Evolutionary conservation across 2,888 invertebrate species (phyloP).

Genomic region (Eristalinus sepulchralis): DNA sequence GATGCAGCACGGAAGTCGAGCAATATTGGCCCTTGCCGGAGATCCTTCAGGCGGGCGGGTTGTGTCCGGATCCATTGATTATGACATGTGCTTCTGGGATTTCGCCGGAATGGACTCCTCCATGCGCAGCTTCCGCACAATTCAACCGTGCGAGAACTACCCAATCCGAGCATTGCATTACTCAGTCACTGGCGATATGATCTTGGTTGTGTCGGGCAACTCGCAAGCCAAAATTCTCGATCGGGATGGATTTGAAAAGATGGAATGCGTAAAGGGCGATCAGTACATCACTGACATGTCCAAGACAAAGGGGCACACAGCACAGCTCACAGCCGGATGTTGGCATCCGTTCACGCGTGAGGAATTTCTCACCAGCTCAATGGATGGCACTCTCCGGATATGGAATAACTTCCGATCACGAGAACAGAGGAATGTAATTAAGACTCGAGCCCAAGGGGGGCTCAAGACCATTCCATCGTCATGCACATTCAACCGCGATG

Average conservation of each 20-base stretch:
- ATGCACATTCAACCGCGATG: slow-evolving; percentile 92
- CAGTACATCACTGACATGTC: slow-evolving; percentile 98
- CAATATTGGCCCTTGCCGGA: slow-evolving; percentile 93
- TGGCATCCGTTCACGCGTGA: slow-evolving; percentile 96
- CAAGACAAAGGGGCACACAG: slow-evolving; percentile 96
- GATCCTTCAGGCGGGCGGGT: slow-evolving; percentile 96
- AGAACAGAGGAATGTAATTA: slow-evolving; percentile 91
- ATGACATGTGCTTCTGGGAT: slow-evolving; percentile 98
- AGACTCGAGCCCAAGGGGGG: slow-evolving; percentile 92
- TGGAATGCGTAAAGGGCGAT: slow-evolving; percentile 97
- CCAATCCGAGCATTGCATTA: slow-evolving; percentile 93
- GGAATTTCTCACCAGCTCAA: slow-evolving; percentile 96
- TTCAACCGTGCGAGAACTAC: slow-evolving; percentile 98
- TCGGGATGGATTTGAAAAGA: slow-evolving; percentile 95
- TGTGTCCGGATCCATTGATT: slow-evolving; percentile 95
- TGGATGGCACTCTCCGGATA: slow-evolving; percentile 95
- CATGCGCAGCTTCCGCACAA: slow-evolving; percentile 93
- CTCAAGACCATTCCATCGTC: slow-evolving; percentile 92
- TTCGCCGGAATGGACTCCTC: slow-evolving; percentile 99
- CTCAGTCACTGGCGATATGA: slow-evolving; percentile 95
- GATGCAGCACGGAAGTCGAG: slow-evolving; percentile 94
- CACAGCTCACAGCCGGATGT: slow-evolving; percentile 92
- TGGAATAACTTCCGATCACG: slow-evolving; percentile 93
- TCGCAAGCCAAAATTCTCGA: slow-evolving; percentile 96
- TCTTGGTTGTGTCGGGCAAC: slow-evolving; percentile 95